Evolutionary conservation across 2,797 vertebrate genomes (phyloP).

Genomic region (Cetoscarus ocellatus): DNA sequence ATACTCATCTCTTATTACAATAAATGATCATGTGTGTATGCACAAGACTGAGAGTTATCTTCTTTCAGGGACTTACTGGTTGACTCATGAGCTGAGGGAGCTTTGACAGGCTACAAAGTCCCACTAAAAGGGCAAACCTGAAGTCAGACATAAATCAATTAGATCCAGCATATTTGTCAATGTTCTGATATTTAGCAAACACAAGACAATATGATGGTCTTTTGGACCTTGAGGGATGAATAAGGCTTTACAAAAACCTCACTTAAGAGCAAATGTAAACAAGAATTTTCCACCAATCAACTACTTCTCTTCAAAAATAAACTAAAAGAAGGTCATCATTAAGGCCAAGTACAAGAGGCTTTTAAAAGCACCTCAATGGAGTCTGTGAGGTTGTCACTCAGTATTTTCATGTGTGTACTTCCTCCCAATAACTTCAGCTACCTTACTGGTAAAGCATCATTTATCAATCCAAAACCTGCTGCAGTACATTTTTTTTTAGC

Average conservation of each 20-base stretch:
- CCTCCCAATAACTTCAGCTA: slow-evolving; percentile 35
- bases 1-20: too few species aligned
- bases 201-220: background rate
- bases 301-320: slow-evolving; percentile 17
- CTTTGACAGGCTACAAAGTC: too few species aligned
- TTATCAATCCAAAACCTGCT: too few species aligned
- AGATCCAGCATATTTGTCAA: too few species aligned
- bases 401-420: slow-evolving; percentile 46
- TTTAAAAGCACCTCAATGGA: slow-evolving; percentile 57
- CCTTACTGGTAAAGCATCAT: slow-evolving; percentile 56
- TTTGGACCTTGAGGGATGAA: background rate
- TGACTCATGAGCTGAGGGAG: too few species aligned
- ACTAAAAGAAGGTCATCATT: slow-evolving; percentile 23
- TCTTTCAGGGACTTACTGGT: too few species aligned
- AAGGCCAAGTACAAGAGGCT: slow-evolving; percentile 40
- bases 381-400: slow-evolving; percentile 66
- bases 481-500: background rate
- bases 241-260: background rate
- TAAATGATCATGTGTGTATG: too few species aligned
- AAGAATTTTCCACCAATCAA: background rate
- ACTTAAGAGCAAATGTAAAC: background rate
- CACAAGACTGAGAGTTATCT: too few species aligned
- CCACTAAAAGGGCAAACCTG: too few species aligned
- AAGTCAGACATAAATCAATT: too few species aligned
- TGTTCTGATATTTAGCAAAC: background rate